phyloP scores from a whole-genome alignment of 2,888 invertebrate species.

The Piscicola geometra region DNA sequence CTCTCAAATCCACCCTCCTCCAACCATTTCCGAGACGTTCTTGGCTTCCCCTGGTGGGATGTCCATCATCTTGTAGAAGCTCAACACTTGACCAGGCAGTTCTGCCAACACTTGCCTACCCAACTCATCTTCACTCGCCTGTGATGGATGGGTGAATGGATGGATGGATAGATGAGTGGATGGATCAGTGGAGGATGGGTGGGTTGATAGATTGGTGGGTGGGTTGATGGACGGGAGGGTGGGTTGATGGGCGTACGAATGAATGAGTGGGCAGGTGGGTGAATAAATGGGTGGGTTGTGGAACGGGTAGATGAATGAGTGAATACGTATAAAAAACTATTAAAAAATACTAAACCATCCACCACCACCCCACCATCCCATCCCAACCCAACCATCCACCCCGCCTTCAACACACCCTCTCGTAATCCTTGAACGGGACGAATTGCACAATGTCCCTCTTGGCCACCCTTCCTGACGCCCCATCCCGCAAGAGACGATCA shows the following conservation, averaged over 20 bases:
- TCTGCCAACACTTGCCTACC: conserved; percentile 53
- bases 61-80: conserved; percentile 49
- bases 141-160: conserved; percentile 15
- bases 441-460: conserved; percentile 55
- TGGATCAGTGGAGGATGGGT: not conserved
- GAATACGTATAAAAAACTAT: too few relatives aligned
- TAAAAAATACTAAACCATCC: too few relatives aligned
- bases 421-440: conserved; percentile 53
- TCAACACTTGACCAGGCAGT: conserved; percentile 52
- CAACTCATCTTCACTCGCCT: conserved; percentile 49
- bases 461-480: conserved; percentile 47
- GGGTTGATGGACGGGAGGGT: too few relatives aligned
- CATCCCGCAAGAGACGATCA: conserved; percentile 50
- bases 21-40: not conserved
- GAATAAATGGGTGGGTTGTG: too few relatives aligned
- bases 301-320: not conserved
- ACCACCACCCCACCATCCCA: not conserved
- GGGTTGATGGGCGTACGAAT: too few relatives aligned
- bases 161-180: not conserved
- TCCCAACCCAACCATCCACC: not conserved
- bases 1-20: not conserved
- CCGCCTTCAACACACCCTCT: conserved; percentile 50
- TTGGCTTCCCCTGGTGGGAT: conserved; percentile 44
- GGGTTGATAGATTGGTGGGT: too few relatives aligned
- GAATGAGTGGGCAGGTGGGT: too few relatives aligned